Conservation (phyloP, 2,888 invertebrate species). For the Volucella inflata region DNA sequence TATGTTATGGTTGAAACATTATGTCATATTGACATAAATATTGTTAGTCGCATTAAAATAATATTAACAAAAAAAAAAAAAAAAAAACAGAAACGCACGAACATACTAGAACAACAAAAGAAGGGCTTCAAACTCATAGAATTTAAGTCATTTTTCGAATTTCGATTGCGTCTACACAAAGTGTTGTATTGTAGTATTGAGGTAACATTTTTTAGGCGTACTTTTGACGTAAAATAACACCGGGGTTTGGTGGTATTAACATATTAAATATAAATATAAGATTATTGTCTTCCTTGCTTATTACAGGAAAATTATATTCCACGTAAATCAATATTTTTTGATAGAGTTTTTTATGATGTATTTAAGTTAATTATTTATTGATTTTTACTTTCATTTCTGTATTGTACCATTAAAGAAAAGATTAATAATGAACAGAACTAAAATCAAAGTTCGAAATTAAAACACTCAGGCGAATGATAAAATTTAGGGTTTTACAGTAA, state of each 20-base stretch:
- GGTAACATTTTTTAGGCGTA: conserved; percentile 72
- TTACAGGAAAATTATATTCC: conserved; percentile 75
- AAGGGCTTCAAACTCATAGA: conserved; percentile 67
- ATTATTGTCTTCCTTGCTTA: conserved; percentile 76
- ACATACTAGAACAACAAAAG: conserved; percentile 60
- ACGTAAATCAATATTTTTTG: conserved; percentile 69
- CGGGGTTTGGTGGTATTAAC: conserved; percentile 72
- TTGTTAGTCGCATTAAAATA: conserved; percentile 55
- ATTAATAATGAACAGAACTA: not conserved
- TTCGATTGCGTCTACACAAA: conserved; percentile 74
- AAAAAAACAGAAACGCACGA: conserved; percentile 28
- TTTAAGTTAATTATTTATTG: conserved; percentile 15
- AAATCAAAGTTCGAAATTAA: conserved; percentile 58
- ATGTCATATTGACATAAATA: conserved; percentile 76
- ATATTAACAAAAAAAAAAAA: conserved; percentile 35
- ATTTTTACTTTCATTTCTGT: conserved; percentile 7
- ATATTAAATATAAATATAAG: conserved; percentile 66
- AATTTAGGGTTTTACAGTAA: conserved; percentile 66
- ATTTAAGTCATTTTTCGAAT: conserved; percentile 70
- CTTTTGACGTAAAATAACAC: conserved; percentile 71
- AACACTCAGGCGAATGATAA: conserved; percentile 70
- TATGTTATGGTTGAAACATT: conserved; percentile 74
- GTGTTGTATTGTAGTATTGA: conserved; percentile 73
- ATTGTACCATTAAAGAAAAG: conserved; percentile 40
- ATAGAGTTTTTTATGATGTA: conserved; percentile 59